Evolutionary conservation across 2,797 vertebrate genomes (phyloP), one percentile per base, ranked within the genome.

Genomic region (Parambassis ranga): DNA sequence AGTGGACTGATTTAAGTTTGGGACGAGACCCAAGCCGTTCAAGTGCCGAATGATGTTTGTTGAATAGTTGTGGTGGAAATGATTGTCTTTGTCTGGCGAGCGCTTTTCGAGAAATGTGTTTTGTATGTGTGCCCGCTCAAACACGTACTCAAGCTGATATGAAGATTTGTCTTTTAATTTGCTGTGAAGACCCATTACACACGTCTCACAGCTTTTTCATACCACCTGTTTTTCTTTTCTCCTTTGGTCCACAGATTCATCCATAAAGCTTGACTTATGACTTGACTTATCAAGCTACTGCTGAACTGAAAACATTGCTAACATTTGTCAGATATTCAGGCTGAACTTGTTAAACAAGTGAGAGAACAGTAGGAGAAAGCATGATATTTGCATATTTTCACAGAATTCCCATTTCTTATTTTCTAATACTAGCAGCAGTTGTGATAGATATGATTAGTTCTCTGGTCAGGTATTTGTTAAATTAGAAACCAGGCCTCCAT

Each of bases 141-240:
- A 27, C 62, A 51, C 22, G 37, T 53, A 15, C 27, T 31, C 3
- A 22, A 60, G 15, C 43, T 37, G 15, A 53, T 16, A 16, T 47
- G 62, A 74, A 58, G 58, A 75, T 33, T 53, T 7, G 51, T 66
- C 22, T 69, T 81, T 65, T 65, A 75, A 87, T 83, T 65, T 52
- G 77, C 65, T 79, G 67, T 67, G 71, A 84, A 86, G 69, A 83
- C 68, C 74, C 55, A 51, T 84, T 87, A 76, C 46, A 58, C n/a
- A 38, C 60, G 48, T 69, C 58, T 67, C 66, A 47, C 68, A 22
- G 79, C n/a, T 56, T 77, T 72, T 59, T 65, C 52, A 58, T 44
- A 30, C 31, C 16, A 11, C 20, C 20, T 22, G 7, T 52, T 46
- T 65, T 61, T 47, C 28, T 70, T 46, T n/a, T n/a, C n/a, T n/a